Evolutionary conservation across 1,140 invertebrate species (phyloP).

Genomic region (Psix sp.): DNA sequence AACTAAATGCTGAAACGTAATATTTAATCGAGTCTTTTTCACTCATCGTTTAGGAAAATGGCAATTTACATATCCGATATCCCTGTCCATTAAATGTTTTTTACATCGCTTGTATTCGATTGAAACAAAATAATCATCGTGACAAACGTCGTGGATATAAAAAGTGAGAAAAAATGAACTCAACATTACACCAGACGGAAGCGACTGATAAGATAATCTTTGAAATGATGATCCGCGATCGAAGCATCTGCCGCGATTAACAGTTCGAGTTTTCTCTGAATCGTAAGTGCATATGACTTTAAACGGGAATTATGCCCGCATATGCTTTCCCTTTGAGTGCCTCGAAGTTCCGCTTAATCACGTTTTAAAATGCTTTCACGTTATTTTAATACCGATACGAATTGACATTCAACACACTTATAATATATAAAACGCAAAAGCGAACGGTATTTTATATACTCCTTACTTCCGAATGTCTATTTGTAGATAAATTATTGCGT

Average conservation of each 20-base stretch:
- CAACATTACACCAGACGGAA: conserved; percentile 29
- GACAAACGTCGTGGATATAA: not conserved
- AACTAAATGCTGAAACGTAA: not conserved
- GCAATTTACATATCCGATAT: too few relatives aligned
- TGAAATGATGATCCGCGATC: conserved; percentile 35
- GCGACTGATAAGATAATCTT: conserved; percentile 43
- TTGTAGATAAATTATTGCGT: too few relatives aligned
- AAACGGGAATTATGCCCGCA: conserved; percentile 44
- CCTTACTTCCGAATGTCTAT: too few relatives aligned
- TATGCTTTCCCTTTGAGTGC: conserved; percentile 13
- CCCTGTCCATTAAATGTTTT: too few relatives aligned
- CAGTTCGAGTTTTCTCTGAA: conserved; percentile 45
- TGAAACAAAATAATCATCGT: not conserved
- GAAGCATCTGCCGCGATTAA: conserved; percentile 36
- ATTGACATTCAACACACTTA: not conserved
- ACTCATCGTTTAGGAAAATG: conserved; percentile 3
- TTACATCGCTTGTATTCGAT: too few relatives aligned
- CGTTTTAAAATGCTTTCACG: conserved; percentile 13
- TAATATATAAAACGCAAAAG: not conserved
- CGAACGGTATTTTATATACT: not conserved
- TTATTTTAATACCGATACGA: conserved; percentile 5
- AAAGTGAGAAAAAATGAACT: conserved; percentile 9
- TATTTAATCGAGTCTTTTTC: conserved; percentile 15
- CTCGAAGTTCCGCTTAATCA: conserved; percentile 17
- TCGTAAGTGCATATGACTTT: conserved; percentile 26